Conservation (phyloP, 2,113 vertebrate species). For the Conger conger region DNA sequence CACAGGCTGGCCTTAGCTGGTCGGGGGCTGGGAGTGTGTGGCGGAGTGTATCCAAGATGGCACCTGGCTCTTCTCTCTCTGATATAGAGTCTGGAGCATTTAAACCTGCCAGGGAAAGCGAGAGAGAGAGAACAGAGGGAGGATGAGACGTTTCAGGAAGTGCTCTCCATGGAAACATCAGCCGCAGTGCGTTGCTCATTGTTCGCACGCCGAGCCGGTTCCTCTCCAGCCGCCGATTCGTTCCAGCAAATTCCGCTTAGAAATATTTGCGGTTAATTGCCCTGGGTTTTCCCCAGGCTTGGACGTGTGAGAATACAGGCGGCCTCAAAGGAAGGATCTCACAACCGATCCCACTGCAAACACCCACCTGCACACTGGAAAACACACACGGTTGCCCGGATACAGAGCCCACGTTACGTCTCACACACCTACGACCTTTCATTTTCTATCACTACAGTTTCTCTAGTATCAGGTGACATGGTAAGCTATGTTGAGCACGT, state of each 20-base stretch:
- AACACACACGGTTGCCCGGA: slow-evolving; percentile 15
- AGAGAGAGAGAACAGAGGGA: slow-evolving; percentile 18
- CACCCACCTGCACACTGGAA: slow-evolving; percentile 17
- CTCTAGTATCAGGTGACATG: background rate
- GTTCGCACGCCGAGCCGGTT: background rate
- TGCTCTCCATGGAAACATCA: background rate
- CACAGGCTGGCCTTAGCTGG: background rate
- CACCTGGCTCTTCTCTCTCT: slow-evolving; percentile 59
- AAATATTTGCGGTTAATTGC: background rate
- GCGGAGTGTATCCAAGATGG: slow-evolving; percentile 48
- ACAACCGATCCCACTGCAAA: slow-evolving; percentile 15
- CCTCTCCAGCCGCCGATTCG: background rate
- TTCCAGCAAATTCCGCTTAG: background rate
- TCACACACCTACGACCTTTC: background rate
- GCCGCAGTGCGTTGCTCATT: background rate
- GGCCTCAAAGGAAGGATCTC: slow-evolving; percentile 16
- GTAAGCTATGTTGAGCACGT: too few relatives aligned
- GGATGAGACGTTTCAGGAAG: background rate
- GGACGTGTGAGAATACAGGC: background rate
- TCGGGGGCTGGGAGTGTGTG: background rate
- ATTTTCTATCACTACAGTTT: background rate
- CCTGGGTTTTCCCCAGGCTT: background rate
- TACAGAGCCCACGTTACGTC: slow-evolving; percentile 15
- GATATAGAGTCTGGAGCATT: slow-evolving; percentile 59
- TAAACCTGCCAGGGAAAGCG: slow-evolving; percentile 59